Base-by-base conservation (phyloP, 2,888 invertebrate genomes). In the Apamea sordens region DNA sequence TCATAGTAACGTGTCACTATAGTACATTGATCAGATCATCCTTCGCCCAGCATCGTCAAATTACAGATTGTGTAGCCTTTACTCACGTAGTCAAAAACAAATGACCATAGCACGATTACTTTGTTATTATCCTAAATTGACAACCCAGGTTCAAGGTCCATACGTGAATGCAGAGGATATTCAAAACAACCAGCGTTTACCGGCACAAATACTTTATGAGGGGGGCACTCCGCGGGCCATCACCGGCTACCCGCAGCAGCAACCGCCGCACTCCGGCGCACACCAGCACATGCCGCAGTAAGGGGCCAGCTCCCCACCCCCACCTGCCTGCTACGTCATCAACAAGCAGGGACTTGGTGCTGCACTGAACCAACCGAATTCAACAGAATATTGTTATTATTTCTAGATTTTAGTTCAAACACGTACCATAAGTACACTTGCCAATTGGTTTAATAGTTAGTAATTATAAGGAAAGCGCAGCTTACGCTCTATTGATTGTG, bases 121-220 rank as follows among this genome's bases (percentile, higher is more conserved):
- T 65, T 44, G 36, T 75, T 68, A 32, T 65, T 47, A 70, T 47
- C 21, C 21, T 72, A 41, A 28, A 64, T 76, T 75, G 18, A 47
- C 24, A 64, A 73, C 74, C 53, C 72, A 95, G 95, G 94, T 94
- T 15, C 92, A 90, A 79, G 91, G 88, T 70, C 84, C 92, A 0
- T 95, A 94, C 85, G 78, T 87, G 74, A 90, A 87, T 61, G 84
- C 89, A 3, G 94, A 94, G 32, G 93, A 94, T 28, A 74, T 92
- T 24, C 93, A 91, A 65, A 92, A 88, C 50, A 90, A 76, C 28
- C 91, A 88, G 53, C 92, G 91, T 64, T 24, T 92, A 61, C 93
- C 91, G 67, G 85, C 92, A 63, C 94, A 93, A 88, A 89, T 94
- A 64, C 73, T 88, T 32, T 95, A 94, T 84, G 94, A 94, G 4